Conservation (phyloP, 2,888 invertebrate genomes). For the Dasysyrphus albostriatus region DNA sequence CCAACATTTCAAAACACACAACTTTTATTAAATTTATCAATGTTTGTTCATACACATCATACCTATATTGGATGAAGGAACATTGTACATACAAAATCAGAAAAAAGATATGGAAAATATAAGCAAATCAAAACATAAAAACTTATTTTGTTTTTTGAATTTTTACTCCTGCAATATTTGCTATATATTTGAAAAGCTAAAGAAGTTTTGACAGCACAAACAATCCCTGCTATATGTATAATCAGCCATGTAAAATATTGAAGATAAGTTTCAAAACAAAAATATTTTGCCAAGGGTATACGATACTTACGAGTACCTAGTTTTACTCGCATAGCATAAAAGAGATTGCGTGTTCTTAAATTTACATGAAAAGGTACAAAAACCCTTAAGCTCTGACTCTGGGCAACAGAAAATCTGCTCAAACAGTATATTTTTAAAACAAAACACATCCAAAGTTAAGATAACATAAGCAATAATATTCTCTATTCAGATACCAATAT, state of each 20-base stretch:
- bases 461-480: neutral
- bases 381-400: constrained; percentile 15
- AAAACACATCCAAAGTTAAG: constrained; percentile 4
- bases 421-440: neutral
- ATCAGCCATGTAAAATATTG: constrained; percentile 32
- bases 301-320: too few species aligned
- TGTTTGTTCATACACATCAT: too few species aligned
- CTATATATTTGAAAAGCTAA: constrained; percentile 5
- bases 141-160: neutral
- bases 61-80: too few species aligned
- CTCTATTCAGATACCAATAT: neutral
- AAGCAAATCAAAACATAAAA: constrained; percentile 30
- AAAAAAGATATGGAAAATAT: neutral
- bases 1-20: too few species aligned
- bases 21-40: too few species aligned
- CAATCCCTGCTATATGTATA: constrained; percentile 19
- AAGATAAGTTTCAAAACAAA: constrained; percentile 23
- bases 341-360: constrained; percentile 51
- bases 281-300: constrained; percentile 18
- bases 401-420: neutral
- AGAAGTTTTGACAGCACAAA: constrained; percentile 39
- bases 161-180: neutral
- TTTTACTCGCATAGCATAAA: constrained; percentile 2
- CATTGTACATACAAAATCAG: constrained; percentile 17
- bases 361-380: constrained; percentile 38